These are phyloP conservation scores for Aphelinus certus DNA, from an alignment of 1,140 invertebrate genomes.

Conservation along the genomic window DNA sequence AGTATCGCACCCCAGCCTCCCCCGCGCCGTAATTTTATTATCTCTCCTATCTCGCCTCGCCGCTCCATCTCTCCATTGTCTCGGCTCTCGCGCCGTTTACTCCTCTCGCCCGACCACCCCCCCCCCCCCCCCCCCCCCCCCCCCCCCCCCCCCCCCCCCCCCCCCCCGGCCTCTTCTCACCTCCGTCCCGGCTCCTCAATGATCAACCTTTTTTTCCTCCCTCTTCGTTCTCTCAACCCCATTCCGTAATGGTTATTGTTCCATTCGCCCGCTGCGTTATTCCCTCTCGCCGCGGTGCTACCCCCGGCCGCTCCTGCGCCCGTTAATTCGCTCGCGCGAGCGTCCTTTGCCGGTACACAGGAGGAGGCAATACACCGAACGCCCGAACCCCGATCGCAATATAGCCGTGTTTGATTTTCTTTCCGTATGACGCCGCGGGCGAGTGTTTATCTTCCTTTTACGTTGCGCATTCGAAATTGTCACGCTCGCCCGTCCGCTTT, in stretches of 20 bases:
- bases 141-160: background rate
- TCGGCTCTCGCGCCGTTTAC: background rate
- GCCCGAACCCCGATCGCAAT: background rate
- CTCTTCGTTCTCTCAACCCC: slow-evolving; percentile 22
- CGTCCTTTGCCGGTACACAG: background rate
- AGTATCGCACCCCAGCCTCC: too few relatives aligned
- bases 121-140: background rate
- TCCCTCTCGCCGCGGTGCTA: background rate
- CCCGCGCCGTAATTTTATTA: slow-evolving; percentile 56
- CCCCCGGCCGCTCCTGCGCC: too few relatives aligned
- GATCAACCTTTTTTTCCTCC: background rate
- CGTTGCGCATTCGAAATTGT: too few relatives aligned
- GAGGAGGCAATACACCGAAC: background rate
- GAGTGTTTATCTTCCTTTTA: too few relatives aligned
- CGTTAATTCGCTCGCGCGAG: slow-evolving; percentile 6
- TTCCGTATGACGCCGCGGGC: too few relatives aligned
- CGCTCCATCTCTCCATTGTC: slow-evolving; percentile 11
- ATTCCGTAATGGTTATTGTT: slow-evolving; percentile 22
- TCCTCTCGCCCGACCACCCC: background rate
- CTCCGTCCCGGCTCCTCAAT: background rate
- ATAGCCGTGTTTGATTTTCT: background rate
- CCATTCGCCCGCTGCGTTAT: background rate
- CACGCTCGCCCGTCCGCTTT: too few relatives aligned
- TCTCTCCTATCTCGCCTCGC: slow-evolving; percentile 16
- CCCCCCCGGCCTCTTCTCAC: too few relatives aligned